Percentiles rank a stretch among this genome's conserved stretches.
Evolutionary conservation across 2,113 vertebrate genomes (phyloP).

Genomic region (Psittacus erithacus): DNA sequence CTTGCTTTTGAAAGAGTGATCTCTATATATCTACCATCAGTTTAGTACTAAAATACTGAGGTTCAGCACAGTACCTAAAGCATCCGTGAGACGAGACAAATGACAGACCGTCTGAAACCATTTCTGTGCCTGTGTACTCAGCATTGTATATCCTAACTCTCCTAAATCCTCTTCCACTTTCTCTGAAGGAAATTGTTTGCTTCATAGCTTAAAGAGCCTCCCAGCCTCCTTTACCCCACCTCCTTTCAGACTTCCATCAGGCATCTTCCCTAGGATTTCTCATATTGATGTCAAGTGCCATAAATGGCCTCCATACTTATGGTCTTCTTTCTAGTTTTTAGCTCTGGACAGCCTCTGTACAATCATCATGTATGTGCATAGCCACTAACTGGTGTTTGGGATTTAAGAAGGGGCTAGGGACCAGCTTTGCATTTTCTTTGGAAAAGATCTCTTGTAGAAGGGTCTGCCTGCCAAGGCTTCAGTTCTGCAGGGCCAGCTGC

Average conservation of each 20-base stretch:
- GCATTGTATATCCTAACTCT: background rate
- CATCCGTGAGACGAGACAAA: background rate
- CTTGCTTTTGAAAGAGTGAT: background rate
- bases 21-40: background rate
- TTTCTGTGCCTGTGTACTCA: background rate
- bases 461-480: background rate
- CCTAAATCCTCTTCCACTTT: background rate
- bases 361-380: accelerated
- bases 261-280: background rate
- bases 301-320: background rate
- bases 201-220: background rate
- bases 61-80: background rate
- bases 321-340: background rate
- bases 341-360: background rate
- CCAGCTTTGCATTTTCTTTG: background rate
- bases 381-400: background rate
- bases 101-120: background rate
- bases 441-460: background rate
- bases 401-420: background rate
- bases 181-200: background rate
- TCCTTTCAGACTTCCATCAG: background rate
- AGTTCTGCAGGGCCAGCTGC: background rate
- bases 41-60: background rate
- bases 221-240: accelerated
- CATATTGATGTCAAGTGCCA: background rate